Base-by-base conservation (phyloP, 2,113 vertebrate genomes). In the Periophthalmus modestus region DNA sequence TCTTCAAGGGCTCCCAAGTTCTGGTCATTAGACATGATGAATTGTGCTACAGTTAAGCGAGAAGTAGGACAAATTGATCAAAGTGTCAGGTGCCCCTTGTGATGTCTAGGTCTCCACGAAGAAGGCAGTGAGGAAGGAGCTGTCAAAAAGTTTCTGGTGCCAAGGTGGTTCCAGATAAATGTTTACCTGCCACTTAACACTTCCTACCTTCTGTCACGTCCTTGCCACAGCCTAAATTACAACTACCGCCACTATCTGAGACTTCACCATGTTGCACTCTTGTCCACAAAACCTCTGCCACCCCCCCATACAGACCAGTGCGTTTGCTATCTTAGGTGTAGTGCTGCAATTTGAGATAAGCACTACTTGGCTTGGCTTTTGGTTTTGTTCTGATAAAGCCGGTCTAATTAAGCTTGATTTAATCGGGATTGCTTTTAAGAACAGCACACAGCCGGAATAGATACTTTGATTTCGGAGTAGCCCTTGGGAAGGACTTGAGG, bases 61-160 rank as follows among this genome's bases (percentile, higher is more conserved):
- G 88, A 94, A 94, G 91, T 93, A 93, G 93, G 92, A 93, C 93
- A 89, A 93, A 93, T 93, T 93, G 91, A 94, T 94, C 93, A 93
- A 94, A 93, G 90, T 94, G 93, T 89, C 93, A 93, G 92, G 88
- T 89, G 92, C 93, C 92, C 94, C 90, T 79, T 91, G 92, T 92
- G 90, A 93, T 89, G 90, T 86, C 87, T 84, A 72, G 86, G 87
- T 89, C 83, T 89, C 90, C 79, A 77, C 73, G 86, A 90, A 89
- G 87, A 89, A 89, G 72, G 81, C 76, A 86, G 82, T 86, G 88
- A 90, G 89, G 88, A 89, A 91, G 81, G 80, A 82, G 85, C 88
- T 90, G 90, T 92, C 89, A 82, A 65, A 85, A 93, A 89, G 88
- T 92, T 90, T 90, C 85, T 66, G 61, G 83, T 85, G 73, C 83